These are phyloP conservation scores for Regulus satrapa DNA, from an alignment of 2,113 vertebrate genomes.

Conservation along the genomic window DNA sequence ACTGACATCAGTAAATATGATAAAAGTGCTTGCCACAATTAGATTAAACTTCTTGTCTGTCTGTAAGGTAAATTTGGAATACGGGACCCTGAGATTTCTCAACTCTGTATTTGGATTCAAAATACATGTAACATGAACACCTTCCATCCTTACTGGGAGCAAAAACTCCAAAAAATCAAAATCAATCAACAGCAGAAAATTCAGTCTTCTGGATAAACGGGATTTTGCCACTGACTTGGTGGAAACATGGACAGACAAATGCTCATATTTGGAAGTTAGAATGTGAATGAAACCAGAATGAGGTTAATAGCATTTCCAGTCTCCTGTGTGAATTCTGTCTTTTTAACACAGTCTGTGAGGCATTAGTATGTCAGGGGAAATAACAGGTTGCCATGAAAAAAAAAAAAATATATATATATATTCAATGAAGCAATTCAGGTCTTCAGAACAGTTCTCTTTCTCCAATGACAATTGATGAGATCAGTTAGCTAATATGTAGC, in stretches of 20 bases:
- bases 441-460: neutral
- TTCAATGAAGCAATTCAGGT: neutral
- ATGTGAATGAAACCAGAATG: neutral
- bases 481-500: neutral
- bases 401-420: too few relatives aligned
- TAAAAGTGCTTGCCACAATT: neutral
- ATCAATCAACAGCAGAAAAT: neutral
- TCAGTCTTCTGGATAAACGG: neutral
- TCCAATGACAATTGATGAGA: neutral
- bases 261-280: neutral
- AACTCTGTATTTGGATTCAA: neutral
- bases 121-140: rapidly evolving
- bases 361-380: neutral
- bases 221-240: neutral
- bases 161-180: neutral
- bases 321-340: neutral
- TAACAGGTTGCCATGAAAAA: neutral
- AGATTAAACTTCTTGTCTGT: neutral
- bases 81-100: neutral
- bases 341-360: neutral
- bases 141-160: neutral
- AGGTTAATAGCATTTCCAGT: neutral
- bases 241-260: neutral
- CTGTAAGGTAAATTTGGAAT: neutral
- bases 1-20: neutral